These are phyloP conservation scores for Corapipo altera DNA, from an alignment of 2,113 vertebrate species.

Conservation along the genomic window DNA sequence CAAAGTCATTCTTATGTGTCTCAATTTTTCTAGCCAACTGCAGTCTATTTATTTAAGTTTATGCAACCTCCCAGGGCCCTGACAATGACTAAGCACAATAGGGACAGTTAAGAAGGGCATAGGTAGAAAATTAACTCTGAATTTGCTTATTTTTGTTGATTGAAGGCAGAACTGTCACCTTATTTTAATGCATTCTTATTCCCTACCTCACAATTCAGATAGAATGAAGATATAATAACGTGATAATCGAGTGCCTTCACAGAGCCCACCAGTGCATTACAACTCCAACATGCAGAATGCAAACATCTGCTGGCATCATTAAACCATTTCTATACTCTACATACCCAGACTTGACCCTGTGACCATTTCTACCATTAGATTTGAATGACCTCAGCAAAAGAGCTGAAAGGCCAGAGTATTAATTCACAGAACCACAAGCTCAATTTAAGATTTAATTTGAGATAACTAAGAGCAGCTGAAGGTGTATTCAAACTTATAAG, in stretches of 20 bases:
- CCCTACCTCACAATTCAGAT: conserved; percentile 1
- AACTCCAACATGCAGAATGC: conserved; percentile 55
- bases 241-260: conserved; percentile 56
- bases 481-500: conserved; percentile 82
- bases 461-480: conserved; percentile 80
- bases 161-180: conserved; percentile 12
- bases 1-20: conserved; percentile 5
- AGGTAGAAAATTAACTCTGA: conserved; percentile 19
- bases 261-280: conserved; percentile 44
- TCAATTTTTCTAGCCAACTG: conserved; percentile 10
- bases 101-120: conserved; percentile 34
- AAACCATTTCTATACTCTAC: conserved; percentile 74
- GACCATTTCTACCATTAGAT: conserved; percentile 78
- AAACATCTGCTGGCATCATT: conserved; percentile 76
- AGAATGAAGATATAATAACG: conserved; percentile 26
- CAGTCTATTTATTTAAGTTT: conserved; percentile 52
- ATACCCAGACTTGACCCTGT: conserved; percentile 74
- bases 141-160: conserved; percentile 38
- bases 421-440: conserved; percentile 82
- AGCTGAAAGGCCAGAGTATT: conserved; percentile 80
- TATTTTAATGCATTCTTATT: conserved; percentile 36
- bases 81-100: conserved; percentile 61
- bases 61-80: conserved; percentile 22
- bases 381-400: conserved; percentile 79
- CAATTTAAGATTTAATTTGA: conserved; percentile 88